phyloP scores from a whole-genome alignment of 2,797 vertebrate species.

The Acanthornis magna region DNA sequence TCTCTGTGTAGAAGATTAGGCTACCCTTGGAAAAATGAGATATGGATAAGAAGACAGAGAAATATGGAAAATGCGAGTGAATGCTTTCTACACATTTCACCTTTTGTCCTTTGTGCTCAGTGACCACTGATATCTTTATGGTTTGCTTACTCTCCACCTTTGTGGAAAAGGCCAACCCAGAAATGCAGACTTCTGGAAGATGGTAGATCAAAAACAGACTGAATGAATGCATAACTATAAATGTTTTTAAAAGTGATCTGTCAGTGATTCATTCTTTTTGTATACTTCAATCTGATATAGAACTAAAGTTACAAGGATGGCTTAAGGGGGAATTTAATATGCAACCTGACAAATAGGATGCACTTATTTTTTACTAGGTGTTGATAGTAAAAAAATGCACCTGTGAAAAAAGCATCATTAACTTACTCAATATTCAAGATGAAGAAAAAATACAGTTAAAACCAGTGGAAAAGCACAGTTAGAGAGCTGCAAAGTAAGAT shows the following conservation, averaged over 20 bases:
- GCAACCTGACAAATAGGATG: not conserved
- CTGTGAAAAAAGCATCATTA: not conserved
- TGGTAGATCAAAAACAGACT: not conserved
- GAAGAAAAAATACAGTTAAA: not conserved
- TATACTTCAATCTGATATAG: not conserved
- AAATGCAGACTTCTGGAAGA: not conserved
- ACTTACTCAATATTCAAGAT: not conserved
- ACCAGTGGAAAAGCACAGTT: not conserved
- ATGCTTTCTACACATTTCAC: not conserved
- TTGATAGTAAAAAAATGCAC: not conserved
- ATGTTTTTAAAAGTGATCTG: not conserved
- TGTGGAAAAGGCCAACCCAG: not conserved
- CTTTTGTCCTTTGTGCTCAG: not conserved
- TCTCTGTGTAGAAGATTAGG: not conserved
- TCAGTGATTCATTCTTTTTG: not conserved
- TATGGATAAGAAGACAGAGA: not conserved
- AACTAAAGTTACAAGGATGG: not conserved
- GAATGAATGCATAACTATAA: not conserved
- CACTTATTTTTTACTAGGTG: not conserved
- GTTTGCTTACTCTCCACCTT: not conserved
- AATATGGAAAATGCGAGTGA: not conserved
- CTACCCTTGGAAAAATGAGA: not conserved
- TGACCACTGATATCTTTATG: not conserved
- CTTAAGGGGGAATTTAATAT: not conserved
- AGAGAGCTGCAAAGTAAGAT: slow-evolving; percentile 10